Evolutionary conservation across 2,888 invertebrate species (phyloP).

Genomic region (Antitype chi): DNA sequence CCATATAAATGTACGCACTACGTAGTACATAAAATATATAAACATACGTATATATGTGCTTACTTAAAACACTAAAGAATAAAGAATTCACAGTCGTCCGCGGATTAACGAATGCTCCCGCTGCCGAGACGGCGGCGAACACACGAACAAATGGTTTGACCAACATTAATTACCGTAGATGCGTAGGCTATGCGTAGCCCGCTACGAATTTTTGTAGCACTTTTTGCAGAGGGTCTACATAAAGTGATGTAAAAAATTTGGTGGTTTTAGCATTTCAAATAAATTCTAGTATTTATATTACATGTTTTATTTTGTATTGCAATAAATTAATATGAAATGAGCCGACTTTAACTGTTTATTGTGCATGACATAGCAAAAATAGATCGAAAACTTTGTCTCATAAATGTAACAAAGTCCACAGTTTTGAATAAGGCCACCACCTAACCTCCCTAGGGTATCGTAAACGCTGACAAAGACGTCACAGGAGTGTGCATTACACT

Average conservation of each 20-base stretch:
- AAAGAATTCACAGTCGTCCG: constrained; percentile 74
- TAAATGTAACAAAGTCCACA: not conserved
- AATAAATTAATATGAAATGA: not conserved
- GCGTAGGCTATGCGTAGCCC: constrained; percentile 26
- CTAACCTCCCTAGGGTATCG: constrained; percentile 24
- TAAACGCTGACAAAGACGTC: constrained; percentile 36
- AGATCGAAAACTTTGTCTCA: not conserved
- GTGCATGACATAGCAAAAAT: not conserved
- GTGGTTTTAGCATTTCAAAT: not conserved
- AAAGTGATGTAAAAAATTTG: not conserved
- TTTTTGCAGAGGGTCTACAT: constrained; percentile 36
- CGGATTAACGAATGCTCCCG: constrained; percentile 78
- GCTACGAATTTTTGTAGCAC: constrained; percentile 46
- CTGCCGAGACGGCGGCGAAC: constrained; percentile 69
- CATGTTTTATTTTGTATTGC: not conserved
- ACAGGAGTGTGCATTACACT: not conserved
- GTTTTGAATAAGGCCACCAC: constrained; percentile 27
- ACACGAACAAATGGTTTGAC: constrained; percentile 57
- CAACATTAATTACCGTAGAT: constrained; percentile 25
- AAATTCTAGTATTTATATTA: not conserved
- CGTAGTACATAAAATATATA: constrained; percentile 25
- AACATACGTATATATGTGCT: constrained; percentile 37
- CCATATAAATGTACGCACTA: constrained; percentile 35
- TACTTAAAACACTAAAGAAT: constrained; percentile 70
- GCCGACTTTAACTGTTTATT: not conserved